phyloP scores from a whole-genome alignment of 30 jellyfish, hydroid and myxozoan genomes.

The Chironex yamaguchii region DNA sequence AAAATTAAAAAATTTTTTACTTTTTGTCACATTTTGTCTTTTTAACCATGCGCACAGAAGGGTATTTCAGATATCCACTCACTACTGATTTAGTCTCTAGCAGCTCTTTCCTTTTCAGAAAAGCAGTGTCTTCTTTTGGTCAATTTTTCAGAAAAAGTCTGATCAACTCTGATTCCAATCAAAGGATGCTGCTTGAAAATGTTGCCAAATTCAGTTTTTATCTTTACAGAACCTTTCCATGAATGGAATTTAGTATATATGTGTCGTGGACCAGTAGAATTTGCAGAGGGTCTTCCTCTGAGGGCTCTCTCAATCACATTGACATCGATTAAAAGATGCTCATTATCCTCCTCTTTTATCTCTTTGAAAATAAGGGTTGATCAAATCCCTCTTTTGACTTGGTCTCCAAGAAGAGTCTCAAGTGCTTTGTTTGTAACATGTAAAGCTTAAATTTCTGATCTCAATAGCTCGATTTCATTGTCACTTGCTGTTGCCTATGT shows the following conservation, averaged over 20 bases:
- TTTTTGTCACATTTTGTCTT: slow-evolving; percentile 1
- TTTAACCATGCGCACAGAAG: neutral
- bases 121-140: slow-evolving; percentile 31
- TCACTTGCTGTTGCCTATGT: too few relatives aligned
- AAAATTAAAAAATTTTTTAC: too few relatives aligned
- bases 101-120: neutral
- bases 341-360: slow-evolving; percentile 20
- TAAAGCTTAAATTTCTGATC: neutral
- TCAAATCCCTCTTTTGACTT: slow-evolving; percentile 2
- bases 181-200: slow-evolving; percentile 1
- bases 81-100: neutral
- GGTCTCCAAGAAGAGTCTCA: slow-evolving; percentile 12
- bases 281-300: slow-evolving; percentile 1
- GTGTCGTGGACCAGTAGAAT: slow-evolving; percentile 1
- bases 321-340: slow-evolving; percentile 2
- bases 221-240: slow-evolving; percentile 7
- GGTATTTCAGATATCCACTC: slow-evolving; percentile 1
- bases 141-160: slow-evolving; percentile 7
- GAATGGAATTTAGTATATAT: neutral
- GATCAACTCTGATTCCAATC: slow-evolving; percentile 6
- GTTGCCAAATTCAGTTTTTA: neutral
- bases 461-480: too few relatives aligned
- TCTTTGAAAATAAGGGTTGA: slow-evolving; percentile 11
- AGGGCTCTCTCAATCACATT: slow-evolving; percentile 26
- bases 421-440: slow-evolving; percentile 1